Evolutionary conservation across 2,113 vertebrate species (phyloP).

Genomic region (Sula dactylatra): DNA sequence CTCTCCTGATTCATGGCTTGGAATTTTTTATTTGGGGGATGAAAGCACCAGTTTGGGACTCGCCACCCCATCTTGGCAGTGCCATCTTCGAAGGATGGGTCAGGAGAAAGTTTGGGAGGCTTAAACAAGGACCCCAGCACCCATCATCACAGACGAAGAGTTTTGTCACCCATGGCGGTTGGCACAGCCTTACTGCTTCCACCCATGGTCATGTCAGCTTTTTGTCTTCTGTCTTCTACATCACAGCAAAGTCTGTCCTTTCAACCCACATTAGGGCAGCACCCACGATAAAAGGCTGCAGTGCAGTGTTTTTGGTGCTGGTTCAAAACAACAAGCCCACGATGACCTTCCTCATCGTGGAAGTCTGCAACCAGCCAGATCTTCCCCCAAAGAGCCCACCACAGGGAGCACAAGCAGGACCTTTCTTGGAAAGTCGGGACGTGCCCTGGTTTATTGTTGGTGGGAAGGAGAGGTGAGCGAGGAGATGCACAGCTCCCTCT

Average conservation of each 20-base stretch:
- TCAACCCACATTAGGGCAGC: rapidly evolving
- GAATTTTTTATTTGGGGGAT: neutral
- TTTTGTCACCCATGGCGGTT: neutral
- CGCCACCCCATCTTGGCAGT: rapidly evolving
- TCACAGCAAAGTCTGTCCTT: neutral
- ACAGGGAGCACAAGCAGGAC: neutral
- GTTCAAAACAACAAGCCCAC: neutral
- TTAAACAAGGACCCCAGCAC: neutral
- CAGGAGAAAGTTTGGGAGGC: neutral
- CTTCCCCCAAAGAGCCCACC: neutral
- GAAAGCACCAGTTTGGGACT: neutral
- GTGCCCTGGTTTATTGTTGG: neutral
- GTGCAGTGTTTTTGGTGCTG: rapidly evolving
- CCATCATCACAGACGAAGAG: rapidly evolving
- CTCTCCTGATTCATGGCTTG: neutral
- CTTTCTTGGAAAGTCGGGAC: neutral
- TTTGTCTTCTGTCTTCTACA: neutral
- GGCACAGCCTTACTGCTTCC: neutral
- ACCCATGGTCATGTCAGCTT: rapidly evolving
- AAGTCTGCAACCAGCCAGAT: neutral
- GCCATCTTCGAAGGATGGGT: neutral
- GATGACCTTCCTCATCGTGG: rapidly evolving
- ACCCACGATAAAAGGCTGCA: neutral
- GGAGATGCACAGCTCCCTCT: neutral
- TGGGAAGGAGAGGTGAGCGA: neutral